A percentile compares a stretch with the other conserved stretches of the same genome.
phyloP scores from a whole-genome alignment of 1,140 invertebrate genomes.

The Cotesia glomerata region DNA sequence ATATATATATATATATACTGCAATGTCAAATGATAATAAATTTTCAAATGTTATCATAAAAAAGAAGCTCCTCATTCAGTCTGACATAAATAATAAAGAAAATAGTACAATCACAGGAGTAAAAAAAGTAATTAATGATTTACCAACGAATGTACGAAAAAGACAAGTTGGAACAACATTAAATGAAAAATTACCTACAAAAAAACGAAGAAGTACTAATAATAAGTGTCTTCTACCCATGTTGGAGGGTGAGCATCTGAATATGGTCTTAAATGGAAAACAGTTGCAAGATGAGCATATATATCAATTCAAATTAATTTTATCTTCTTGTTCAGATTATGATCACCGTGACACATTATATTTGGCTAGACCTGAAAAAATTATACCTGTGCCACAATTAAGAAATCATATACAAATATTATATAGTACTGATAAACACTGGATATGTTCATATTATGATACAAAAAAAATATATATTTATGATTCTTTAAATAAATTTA shows the following conservation, averaged over 20 bases:
- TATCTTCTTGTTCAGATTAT: not conserved
- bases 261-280: not conserved
- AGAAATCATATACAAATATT: conserved; percentile 12
- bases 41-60: no score
- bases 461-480: no score
- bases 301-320: not conserved
- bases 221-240: not conserved
- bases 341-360: not conserved
- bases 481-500: no score
- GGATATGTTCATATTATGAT: conserved; percentile 25
- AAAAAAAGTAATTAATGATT: no score
- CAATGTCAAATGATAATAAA: no score
- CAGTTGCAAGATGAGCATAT: not conserved
- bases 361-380: not conserved
- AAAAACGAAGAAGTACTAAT: not conserved
- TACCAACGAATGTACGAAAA: no score
- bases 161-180: no score
- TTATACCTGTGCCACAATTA: not conserved
- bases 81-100: no score
- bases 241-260: not conserved
- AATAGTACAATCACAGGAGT: no score
- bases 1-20: no score
- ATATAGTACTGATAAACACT: conserved; percentile 2
- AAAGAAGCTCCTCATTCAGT: no score
- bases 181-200: not conserved